phyloP scores from a whole-genome alignment of 2,888 invertebrate genomes.

The Rhagonycha fulva region DNA sequence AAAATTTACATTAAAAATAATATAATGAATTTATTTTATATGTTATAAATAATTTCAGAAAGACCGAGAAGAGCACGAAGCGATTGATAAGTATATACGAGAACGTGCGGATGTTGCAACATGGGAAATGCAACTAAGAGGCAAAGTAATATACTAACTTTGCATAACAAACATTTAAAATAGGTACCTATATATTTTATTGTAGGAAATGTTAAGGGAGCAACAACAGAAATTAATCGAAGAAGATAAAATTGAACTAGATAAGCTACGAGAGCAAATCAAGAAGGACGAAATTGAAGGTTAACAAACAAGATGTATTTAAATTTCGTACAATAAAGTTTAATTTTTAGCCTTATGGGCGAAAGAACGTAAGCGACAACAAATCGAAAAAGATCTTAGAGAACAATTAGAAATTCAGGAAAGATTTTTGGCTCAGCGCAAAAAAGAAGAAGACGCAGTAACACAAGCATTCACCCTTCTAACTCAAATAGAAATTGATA shows the following conservation, averaged over 20 bases:
- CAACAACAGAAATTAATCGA: conserved; percentile 41
- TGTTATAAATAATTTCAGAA: conserved; percentile 46
- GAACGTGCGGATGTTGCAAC: conserved; percentile 51
- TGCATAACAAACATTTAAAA: background rate
- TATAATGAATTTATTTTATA: background rate
- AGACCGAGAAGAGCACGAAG: conserved; percentile 60
- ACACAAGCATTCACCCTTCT: conserved; percentile 45
- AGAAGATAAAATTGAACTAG: conserved; percentile 46
- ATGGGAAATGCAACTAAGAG: conserved; percentile 49
- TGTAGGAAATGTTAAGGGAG: conserved; percentile 40
- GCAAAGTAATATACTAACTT: conserved; percentile 38
- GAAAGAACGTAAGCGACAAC: conserved; percentile 39
- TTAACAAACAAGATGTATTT: conserved; percentile 17
- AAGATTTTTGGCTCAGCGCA: conserved; percentile 41
- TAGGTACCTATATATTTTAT: background rate
- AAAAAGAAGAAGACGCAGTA: conserved; percentile 46
- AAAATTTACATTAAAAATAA: background rate
- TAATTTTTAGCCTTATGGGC: conserved; percentile 25
- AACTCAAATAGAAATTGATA: conserved; percentile 45
- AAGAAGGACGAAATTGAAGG: conserved; percentile 46
- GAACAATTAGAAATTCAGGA: conserved; percentile 47
- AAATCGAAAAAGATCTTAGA: conserved; percentile 42
- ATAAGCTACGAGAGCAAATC: conserved; percentile 42
- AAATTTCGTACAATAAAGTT: background rate
- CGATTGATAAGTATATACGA: conserved; percentile 53